Conservation (phyloP, 2,888 invertebrate genomes). For the Eupithecia dodoneata region DNA sequence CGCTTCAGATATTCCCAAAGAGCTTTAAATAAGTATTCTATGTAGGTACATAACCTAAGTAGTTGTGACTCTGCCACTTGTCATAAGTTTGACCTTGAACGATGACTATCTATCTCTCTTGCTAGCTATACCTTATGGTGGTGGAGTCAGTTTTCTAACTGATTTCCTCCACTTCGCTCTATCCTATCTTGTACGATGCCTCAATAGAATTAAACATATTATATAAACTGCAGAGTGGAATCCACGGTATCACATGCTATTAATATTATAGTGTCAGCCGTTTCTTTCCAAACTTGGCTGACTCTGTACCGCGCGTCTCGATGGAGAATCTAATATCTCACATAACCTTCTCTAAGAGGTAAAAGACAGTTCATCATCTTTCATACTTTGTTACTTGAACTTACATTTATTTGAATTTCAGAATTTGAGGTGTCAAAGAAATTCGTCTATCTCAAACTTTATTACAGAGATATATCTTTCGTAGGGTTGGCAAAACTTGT, state of each 20-base stretch:
- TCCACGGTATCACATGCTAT: too few relatives aligned
- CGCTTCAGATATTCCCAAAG: neutral
- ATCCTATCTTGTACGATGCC: too few relatives aligned
- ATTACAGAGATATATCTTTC: constrained; percentile 35
- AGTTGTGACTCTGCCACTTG: neutral
- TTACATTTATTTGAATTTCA: constrained; percentile 36
- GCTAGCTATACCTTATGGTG: too few relatives aligned
- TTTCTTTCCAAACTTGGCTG: neutral
- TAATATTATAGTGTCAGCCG: neutral
- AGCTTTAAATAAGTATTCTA: too few relatives aligned
- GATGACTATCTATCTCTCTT: too few relatives aligned
- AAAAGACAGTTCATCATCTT: constrained; percentile 1
- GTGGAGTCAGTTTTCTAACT: too few relatives aligned
- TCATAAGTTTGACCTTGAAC: too few relatives aligned
- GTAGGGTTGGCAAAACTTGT: constrained; percentile 19
- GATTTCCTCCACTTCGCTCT: too few relatives aligned
- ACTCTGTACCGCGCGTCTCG: neutral
- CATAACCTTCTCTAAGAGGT: neutral
- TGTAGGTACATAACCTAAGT: too few relatives aligned
- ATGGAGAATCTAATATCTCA: neutral
- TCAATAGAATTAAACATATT: too few relatives aligned
- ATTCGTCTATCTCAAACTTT: constrained; percentile 33
- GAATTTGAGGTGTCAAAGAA: constrained; percentile 32
- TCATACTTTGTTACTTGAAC: constrained; percentile 24
- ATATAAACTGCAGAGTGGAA: too few relatives aligned